Conservation (phyloP, 53 echinoderm and acorn worm genomes). For the Paracentrotus lividus region DNA sequence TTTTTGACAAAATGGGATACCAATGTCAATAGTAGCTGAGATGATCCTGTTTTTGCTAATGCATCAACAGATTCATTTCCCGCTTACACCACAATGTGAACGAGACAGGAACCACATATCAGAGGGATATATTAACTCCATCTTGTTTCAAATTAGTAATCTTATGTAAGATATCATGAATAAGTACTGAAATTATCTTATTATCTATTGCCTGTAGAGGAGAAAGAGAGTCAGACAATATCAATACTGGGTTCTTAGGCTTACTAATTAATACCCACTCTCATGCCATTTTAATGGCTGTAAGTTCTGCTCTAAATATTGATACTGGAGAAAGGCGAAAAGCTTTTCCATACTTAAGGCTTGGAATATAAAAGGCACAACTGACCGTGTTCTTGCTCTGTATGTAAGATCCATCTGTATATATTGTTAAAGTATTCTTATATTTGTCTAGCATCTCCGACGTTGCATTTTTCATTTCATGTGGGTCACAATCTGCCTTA, state of each 20-base stretch:
- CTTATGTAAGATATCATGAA: not conserved
- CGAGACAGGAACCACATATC: not conserved
- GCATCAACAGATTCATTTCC: not conserved
- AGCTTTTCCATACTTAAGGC: not conserved
- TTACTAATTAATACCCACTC: not conserved
- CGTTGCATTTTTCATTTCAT: no score
- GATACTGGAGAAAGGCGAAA: constrained; percentile 25
- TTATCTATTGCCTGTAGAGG: no score
- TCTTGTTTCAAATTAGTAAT: not conserved
- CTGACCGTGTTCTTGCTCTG: not conserved
- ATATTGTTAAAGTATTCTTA: no score
- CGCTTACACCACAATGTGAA: constrained; percentile 16
- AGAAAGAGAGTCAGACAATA: not conserved
- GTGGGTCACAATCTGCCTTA: not conserved
- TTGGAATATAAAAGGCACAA: constrained; percentile 30
- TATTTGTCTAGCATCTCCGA: no score
- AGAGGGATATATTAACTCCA: no score
- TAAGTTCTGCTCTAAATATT: constrained; percentile 38
- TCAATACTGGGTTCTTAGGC: not conserved
- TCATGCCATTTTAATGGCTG: constrained; percentile 11
- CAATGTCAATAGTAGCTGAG: no score
- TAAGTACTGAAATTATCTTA: no score
- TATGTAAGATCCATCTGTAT: no score
- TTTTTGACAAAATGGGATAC: no score
- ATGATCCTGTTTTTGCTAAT: no score